Percentiles rank a stretch among this genome's conserved stretches.
These are phyloP conservation scores for Etheostoma perlongum DNA, from an alignment of 2,797 vertebrate genomes.

Conservation along the genomic window DNA sequence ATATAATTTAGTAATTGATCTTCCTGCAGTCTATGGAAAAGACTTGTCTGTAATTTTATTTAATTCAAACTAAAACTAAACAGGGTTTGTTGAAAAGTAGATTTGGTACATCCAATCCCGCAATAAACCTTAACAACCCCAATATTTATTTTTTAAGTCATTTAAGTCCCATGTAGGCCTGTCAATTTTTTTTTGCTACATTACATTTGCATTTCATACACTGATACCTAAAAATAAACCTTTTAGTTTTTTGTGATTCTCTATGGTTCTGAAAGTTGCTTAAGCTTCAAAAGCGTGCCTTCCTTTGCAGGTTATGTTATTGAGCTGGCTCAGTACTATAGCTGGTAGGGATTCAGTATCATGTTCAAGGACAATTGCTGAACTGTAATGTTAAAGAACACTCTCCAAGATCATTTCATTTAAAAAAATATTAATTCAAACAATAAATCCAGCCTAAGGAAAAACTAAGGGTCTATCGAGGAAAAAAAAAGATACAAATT, in stretches of 20 bases:
- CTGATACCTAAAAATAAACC: not conserved
- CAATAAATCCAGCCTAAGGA: conserved; percentile 3
- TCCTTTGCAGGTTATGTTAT: conserved; percentile 45
- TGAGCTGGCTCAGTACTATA: conserved; percentile 46
- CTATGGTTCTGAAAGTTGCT: conserved; percentile 4
- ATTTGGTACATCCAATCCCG: not conserved
- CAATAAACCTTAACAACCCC: not conserved
- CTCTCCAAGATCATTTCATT: conserved; percentile 1
- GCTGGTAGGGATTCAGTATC: conserved; percentile 48
- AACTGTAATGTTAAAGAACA: conserved; percentile 7
- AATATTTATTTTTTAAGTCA: not conserved
- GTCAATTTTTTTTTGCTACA: not conserved
- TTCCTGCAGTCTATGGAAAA: not conserved
- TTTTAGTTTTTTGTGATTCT: not conserved
- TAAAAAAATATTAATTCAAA: not conserved
- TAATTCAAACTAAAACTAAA: not conserved
- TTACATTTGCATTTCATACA: not conserved
- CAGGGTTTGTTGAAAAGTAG: not conserved
- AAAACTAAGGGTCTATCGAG: not conserved
- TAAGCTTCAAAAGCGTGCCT: conserved; percentile 7
- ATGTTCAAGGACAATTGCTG: conserved; percentile 48
- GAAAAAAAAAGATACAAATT: not conserved
- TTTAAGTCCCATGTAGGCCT: not conserved
- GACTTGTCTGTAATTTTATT: not conserved
- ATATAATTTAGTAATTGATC: not conserved